Base-by-base conservation (phyloP, 1,140 invertebrate genomes). In the Solen grandis region DNA sequence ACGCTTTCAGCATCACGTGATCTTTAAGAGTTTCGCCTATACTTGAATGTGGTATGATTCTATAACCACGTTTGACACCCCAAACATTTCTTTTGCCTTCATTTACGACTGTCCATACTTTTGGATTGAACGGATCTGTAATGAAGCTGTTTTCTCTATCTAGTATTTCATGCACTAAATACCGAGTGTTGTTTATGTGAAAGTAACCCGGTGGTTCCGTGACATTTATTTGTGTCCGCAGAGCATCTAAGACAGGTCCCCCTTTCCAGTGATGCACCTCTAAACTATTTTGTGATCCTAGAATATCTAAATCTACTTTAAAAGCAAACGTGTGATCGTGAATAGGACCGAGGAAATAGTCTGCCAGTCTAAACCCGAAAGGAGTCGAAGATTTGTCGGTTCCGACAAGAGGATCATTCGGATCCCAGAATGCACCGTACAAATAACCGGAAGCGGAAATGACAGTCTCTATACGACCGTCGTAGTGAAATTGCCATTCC, bases 301-400 rank as follows among this genome's bases (percentile, higher is more conserved):
- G 27, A 19, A 79, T 52, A 72, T 70, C 76, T 27, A 79, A 31
- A 31, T 79, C 76, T 13, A 79, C 63, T 72, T 79, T 79, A 36
- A 79, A 70, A 2, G 50, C 35, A 41, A 60, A 79, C n/a, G 76
- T 62, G 25, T 79, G 76, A 31, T 79, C 76, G 25, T 79, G 76
- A 36, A 72, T 79, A 35, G 66, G 57, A 33, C 76, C 76, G 4
- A 60, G 27, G 38, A 79, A 25, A 46, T 62, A 79, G 14, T 79
- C 66, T 14, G 50, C 35, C 46, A 77, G 46, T 55, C 52, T 54
- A 36, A 52, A 77, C 27, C 74, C 74, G 29, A 68, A 77, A 13
- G 74, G 63, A n/a, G 74, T 54, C n/a, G 54, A 35, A 35, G 35
- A 60, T 62, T 62, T 59, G 25, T 60, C 63, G 19, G 19, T 22